A percentile compares a stretch with the other conserved stretches of the same genome.
Evolutionary conservation across 1,140 invertebrate genomes (phyloP).

Genomic region (Drosophila lowei): DNA sequence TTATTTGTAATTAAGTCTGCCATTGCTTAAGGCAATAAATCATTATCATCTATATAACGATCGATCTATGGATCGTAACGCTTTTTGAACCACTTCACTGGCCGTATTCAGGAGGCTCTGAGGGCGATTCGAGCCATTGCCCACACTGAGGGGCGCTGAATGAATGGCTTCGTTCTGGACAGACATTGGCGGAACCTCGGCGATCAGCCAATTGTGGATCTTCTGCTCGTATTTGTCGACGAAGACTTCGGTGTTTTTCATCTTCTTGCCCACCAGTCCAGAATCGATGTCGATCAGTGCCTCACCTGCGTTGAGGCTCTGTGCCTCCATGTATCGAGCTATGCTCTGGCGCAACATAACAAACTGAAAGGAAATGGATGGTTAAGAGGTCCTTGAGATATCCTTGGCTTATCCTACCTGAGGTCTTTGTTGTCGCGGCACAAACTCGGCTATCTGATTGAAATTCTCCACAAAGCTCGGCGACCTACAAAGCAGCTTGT

Average conservation of each 20-base stretch:
- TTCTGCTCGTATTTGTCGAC: conserved; percentile 64
- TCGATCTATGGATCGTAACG: conserved; percentile 29
- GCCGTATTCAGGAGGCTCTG: conserved; percentile 47
- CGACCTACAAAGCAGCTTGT: conserved; percentile 49
- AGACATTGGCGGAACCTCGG: conserved; percentile 28
- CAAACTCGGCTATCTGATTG: conserved; percentile 82
- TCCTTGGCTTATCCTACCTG: conserved; percentile 12
- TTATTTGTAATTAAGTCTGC: conserved; percentile 52
- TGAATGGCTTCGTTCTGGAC: conserved; percentile 19
- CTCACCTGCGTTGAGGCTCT: conserved; percentile 7
- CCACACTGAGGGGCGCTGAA: conserved; percentile 54
- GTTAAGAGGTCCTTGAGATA: not conserved
- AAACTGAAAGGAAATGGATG: conserved; percentile 50
- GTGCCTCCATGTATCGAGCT: conserved; percentile 32
- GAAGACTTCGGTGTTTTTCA: conserved; percentile 56
- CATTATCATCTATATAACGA: conserved; percentile 27
- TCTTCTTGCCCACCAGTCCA: conserved; percentile 61
- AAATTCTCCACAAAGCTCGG: conserved; percentile 58
- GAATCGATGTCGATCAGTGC: conserved; percentile 53
- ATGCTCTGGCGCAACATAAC: conserved; percentile 51
- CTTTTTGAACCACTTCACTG: conserved; percentile 51
- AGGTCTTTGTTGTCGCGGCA: conserved; percentile 41
- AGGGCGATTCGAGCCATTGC: conserved; percentile 59
- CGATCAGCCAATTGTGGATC: conserved; percentile 67
- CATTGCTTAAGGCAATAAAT: conserved; percentile 35